Evolutionary conservation across 2,888 invertebrate species (phyloP).

Genomic region (Rhimphoctona megacephalus): DNA sequence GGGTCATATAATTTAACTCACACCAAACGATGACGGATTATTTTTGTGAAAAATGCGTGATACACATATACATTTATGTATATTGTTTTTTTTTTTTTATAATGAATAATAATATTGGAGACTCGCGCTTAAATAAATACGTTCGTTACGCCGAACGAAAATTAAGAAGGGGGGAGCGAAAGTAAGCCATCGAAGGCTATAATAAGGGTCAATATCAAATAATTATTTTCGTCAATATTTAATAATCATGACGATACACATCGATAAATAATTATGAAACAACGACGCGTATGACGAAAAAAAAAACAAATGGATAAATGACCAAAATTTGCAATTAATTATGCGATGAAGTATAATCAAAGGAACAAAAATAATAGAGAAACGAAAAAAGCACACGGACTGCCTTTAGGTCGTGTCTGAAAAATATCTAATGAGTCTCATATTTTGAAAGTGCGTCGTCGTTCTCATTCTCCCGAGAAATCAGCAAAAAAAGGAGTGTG

Average conservation of each 20-base stretch:
- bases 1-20: constrained; percentile 75
- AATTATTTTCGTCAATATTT: constrained; percentile 31
- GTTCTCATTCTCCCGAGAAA: constrained; percentile 56
- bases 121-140: constrained; percentile 76
- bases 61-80: constrained; percentile 64
- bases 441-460: constrained; percentile 48
- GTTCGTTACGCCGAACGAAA: constrained; percentile 72
- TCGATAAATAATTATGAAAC: constrained; percentile 63
- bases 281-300: constrained; percentile 45
- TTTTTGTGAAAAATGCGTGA: constrained; percentile 66
- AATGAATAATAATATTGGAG: constrained; percentile 42
- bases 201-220: constrained; percentile 45
- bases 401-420: constrained; percentile 11
- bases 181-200: constrained; percentile 44
- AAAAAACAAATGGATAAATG: not conserved
- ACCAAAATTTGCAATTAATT: constrained; percentile 30
- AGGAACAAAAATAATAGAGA: constrained; percentile 21
- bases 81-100: constrained; percentile 41
- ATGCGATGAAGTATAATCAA: constrained; percentile 31
- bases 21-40: constrained; percentile 73
- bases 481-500: constrained; percentile 32
- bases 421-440: constrained; percentile 49
- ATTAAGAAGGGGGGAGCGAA: constrained; percentile 7
- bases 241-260: constrained; percentile 52
- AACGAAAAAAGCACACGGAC: constrained; percentile 19